Conservation (phyloP, 2,888 invertebrate genomes). For the Drosophila algonquin region DNA sequence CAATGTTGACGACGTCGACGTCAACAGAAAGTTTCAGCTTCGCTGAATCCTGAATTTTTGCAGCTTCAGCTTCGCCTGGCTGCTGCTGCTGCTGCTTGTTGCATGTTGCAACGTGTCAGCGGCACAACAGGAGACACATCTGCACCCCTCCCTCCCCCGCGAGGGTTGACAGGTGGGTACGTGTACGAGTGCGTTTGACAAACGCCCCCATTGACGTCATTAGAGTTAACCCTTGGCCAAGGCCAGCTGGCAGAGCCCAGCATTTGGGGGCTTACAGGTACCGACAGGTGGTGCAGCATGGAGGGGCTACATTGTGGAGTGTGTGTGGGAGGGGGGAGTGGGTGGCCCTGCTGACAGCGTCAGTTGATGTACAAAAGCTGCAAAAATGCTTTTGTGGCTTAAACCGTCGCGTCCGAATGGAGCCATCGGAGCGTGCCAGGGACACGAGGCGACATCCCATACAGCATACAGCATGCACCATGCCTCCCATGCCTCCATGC, state of each 20-base stretch:
- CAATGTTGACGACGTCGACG: constrained; percentile 37
- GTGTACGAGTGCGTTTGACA: constrained; percentile 32
- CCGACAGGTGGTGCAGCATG: background rate
- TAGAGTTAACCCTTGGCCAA: constrained; percentile 46
- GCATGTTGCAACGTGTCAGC: constrained; percentile 74
- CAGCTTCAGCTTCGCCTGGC: constrained; percentile 48
- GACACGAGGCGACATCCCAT: constrained; percentile 2
- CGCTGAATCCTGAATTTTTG: constrained; percentile 41
- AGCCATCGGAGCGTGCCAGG: constrained; percentile 33
- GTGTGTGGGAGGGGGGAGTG: background rate
- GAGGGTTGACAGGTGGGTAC: background rate
- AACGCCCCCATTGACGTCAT: constrained; percentile 45
- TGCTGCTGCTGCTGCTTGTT: constrained; percentile 66
- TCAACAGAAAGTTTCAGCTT: constrained; percentile 49
- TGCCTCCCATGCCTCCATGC: no score
- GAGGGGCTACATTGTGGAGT: background rate
- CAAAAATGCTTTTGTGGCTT: constrained; percentile 43
- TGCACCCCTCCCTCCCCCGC: background rate
- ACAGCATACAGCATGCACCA: background rate
- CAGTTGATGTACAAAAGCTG: constrained; percentile 41
- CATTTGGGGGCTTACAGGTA: background rate
- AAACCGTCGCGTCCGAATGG: constrained; percentile 34
- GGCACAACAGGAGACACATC: constrained; percentile 34
- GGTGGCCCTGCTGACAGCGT: constrained; percentile 26
- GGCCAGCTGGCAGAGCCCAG: constrained; percentile 1